Base-by-base conservation (phyloP, 2,888 invertebrate genomes). In the Pyrocoelia pectoralis region DNA sequence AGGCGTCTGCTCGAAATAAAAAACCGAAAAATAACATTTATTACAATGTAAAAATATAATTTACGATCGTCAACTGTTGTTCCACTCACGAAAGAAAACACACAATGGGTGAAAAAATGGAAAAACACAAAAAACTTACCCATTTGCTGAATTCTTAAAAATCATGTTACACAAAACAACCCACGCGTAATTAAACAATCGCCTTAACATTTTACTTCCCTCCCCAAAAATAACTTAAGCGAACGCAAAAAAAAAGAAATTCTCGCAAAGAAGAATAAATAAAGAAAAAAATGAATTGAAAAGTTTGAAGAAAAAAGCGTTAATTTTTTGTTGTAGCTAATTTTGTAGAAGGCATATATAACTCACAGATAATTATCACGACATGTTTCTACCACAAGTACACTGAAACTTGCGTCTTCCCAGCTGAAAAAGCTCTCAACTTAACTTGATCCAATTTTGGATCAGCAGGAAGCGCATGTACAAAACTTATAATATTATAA, bases 121-220 rank as follows among this genome's bases (percentile, higher is more conserved):
- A 14, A 1, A 29, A 14, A 50, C 13, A 13, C n/a, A 10, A 18
- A 12, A 17, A 43, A 73, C 77, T 78, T 69, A 78, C 78, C 77
- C 74, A 17, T 69, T 56, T 8, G 73, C 57, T 50, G 71, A 54
- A 40, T 63, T 68, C 46, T 69, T 61, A 51, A 57, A 71, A 63
- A 77, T 68, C 49, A 72, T 65, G 49, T 71, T 73, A 60, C 73
- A 72, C 40, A 77, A 71, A 41, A 73, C 58, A 29, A 72, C 46
- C 73, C 74, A 74, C 43, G 77, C 60, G 61, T 75, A 76, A 62
- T 71, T 71, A 51, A 77, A 57, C 75, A 75, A 75, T 50, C 75
- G 68, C 18, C 66, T 68, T 38, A 77, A 66, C 76, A 78, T 76
- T 56, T 68, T 72, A 10, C 1, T n/a, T 40, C 49, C 50, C 14